These are phyloP conservation scores for Neoniphon sammara DNA, from an alignment of 2,797 vertebrate species.

Conservation along the genomic window DNA sequence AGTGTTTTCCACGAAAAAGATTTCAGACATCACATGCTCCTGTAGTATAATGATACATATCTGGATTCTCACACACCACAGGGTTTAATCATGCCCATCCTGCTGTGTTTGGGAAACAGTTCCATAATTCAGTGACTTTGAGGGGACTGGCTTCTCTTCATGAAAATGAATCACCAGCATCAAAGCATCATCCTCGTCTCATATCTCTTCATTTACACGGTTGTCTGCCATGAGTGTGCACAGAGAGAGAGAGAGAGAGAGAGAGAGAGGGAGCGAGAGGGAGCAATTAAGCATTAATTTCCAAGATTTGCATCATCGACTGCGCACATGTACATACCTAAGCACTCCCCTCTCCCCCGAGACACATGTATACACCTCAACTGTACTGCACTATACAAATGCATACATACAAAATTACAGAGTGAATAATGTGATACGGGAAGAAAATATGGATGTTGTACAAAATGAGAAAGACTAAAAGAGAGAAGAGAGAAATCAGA, in stretches of 20 bases:
- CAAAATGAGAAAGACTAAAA: neutral
- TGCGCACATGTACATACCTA: slow-evolving; percentile 11
- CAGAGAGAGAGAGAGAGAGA: slow-evolving; percentile 4
- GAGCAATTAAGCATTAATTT: slow-evolving; percentile 35
- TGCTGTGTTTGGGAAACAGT: slow-evolving; percentile 2
- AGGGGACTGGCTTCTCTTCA: slow-evolving; percentile 60
- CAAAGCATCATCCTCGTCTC: slow-evolving; percentile 60
- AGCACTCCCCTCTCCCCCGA: neutral
- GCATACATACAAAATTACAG: neutral
- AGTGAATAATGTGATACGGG: neutral
- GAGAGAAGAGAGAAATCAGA: neutral
- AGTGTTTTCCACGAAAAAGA: too few relatives aligned
- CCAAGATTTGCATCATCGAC: slow-evolving; percentile 37
- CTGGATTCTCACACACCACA: slow-evolving; percentile 3
- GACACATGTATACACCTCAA: too few relatives aligned
- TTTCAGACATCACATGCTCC: slow-evolving; percentile 3
- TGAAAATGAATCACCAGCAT: slow-evolving; percentile 74
- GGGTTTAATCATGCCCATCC: slow-evolving; percentile 21
- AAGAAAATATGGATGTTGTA: slow-evolving; percentile 34
- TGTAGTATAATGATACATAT: neutral
- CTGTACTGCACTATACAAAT: neutral
- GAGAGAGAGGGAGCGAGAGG: slow-evolving; percentile 9
- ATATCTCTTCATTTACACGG: slow-evolving; percentile 71
- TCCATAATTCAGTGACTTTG: slow-evolving; percentile 45
- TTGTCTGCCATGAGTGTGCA: slow-evolving; percentile 54